phyloP scores from a whole-genome alignment of 2,888 invertebrate species.

The Drosophila hamatofila region DNA sequence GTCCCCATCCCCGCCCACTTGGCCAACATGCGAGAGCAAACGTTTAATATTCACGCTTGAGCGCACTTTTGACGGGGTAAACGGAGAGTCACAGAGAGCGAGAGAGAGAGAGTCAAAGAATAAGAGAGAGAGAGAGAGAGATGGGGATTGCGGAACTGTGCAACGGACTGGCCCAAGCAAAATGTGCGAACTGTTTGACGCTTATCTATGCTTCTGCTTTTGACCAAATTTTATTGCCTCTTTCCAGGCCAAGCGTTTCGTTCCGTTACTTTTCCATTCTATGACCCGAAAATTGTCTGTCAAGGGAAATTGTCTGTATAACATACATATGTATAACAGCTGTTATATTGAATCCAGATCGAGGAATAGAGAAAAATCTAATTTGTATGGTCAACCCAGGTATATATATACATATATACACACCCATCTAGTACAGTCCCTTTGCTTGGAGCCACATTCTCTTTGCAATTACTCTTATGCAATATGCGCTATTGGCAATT shows the following conservation, averaged over 20 bases:
- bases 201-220: slow-evolving; percentile 75
- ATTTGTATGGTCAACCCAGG: not conserved
- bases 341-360: not conserved
- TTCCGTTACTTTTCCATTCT: slow-evolving; percentile 49
- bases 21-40: slow-evolving; percentile 59
- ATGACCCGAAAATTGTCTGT: slow-evolving; percentile 33
- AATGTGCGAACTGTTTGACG: slow-evolving; percentile 81
- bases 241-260: slow-evolving; percentile 75
- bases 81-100: not conserved
- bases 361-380: not conserved
- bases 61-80: slow-evolving; percentile 58
- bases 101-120: not conserved
- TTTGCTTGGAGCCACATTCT: not conserved
- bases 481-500: slow-evolving; percentile 51
- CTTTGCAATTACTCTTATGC: slow-evolving; percentile 37
- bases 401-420: not conserved
- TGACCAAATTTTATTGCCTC: slow-evolving; percentile 80
- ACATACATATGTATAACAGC: slow-evolving; percentile 3
- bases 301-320: not conserved
- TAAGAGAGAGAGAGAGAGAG: not conserved
- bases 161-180: slow-evolving; percentile 47
- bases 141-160: slow-evolving; percentile 20
- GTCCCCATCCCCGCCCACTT: not conserved
- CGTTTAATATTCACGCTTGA: slow-evolving; percentile 82
- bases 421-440: not conserved